These are phyloP conservation scores for Zapus hudsonius DNA, from an alignment of 2,113 vertebrate species.

Conservation along the genomic window DNA sequence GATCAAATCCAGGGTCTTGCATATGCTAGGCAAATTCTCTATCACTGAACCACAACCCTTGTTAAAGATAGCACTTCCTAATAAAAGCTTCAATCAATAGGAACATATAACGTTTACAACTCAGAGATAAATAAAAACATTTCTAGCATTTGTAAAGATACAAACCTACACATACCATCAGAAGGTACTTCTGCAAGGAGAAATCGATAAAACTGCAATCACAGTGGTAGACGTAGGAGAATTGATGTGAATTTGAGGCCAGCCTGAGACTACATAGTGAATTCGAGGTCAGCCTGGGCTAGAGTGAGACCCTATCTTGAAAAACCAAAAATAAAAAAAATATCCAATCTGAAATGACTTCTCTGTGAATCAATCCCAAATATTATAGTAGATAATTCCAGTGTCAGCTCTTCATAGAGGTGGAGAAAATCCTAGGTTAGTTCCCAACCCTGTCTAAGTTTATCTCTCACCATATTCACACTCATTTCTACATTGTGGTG, in stretches of 20 bases:
- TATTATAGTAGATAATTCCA: not conserved
- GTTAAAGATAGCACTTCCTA: not conserved
- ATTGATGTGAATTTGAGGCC: no score
- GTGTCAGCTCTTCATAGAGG: not conserved
- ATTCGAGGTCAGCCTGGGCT: no score
- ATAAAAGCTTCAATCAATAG: not conserved
- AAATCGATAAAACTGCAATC: no score
- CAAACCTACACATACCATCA: not conserved
- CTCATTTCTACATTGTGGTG: not conserved
- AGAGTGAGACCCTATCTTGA: no score
- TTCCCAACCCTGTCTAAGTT: not conserved
- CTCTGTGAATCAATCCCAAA: not conserved
- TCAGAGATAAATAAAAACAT: not conserved
- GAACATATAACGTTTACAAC: not conserved
- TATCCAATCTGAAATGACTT: not conserved
- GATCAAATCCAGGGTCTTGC: not conserved
- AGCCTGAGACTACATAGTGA: no score
- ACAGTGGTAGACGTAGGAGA: no score
- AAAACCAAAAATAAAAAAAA: not conserved
- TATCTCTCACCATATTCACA: not conserved
- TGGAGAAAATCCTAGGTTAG: not conserved
- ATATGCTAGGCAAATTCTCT: not conserved
- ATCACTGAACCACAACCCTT: not conserved
- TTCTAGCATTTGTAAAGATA: not conserved
- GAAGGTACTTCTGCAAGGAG: no score